Percentiles rank a stretch among this genome's conserved stretches.
Conservation (phyloP, 2,113 vertebrate genomes). For the Tragulus kanchil region DNA sequence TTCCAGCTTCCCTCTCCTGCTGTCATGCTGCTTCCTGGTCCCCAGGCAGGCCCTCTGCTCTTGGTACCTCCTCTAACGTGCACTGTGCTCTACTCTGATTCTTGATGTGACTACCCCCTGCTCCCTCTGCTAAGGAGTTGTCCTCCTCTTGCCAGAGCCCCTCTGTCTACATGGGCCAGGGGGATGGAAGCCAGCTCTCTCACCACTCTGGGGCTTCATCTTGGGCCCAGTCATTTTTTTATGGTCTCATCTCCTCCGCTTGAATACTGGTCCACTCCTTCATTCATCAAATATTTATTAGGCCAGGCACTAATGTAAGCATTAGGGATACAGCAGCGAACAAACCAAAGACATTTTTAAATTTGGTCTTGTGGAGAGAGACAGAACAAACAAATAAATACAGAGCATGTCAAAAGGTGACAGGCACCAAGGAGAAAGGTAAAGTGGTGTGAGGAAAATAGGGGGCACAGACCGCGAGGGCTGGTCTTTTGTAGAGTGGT, state of each 20-base stretch:
- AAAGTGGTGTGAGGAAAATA: not conserved
- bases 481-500: not conserved
- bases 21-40: not conserved
- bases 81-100: not conserved
- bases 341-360: not conserved
- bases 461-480: not conserved
- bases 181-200: not conserved
- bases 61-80: no score
- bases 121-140: not conserved
- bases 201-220: no score
- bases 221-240: not conserved
- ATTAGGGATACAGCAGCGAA: not conserved
- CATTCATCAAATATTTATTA: not conserved
- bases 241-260: not conserved
- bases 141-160: not conserved
- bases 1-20: not conserved
- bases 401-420: not conserved
- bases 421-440: not conserved
- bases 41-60: not conserved
- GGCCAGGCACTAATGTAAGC: not conserved
- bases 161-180: not conserved
- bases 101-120: not conserved
- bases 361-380: not conserved
- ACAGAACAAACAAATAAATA: not conserved
- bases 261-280: not conserved